phyloP scores from a whole-genome alignment of 37 sponge, comb jelly and placozoan species.

The Cladorhizidae sp. region DNA sequence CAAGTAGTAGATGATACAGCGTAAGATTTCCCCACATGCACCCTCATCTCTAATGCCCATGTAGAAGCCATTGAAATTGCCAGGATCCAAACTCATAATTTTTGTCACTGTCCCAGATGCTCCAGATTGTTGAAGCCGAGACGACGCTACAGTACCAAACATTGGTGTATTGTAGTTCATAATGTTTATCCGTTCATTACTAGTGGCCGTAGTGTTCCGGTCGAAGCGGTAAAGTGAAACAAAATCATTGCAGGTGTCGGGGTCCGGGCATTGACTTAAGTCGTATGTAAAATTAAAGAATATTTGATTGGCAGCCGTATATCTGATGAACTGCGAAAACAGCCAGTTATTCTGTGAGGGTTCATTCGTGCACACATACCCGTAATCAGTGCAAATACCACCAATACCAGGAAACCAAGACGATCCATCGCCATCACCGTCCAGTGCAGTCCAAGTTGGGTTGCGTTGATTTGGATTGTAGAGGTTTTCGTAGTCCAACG shows the following conservation, averaged over 20 bases:
- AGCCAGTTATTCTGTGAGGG: conserved; percentile 16
- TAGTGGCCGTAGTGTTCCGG: not conserved
- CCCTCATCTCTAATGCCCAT: not conserved
- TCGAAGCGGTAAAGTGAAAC: not conserved
- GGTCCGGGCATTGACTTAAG: not conserved
- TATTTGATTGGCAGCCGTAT: not conserved
- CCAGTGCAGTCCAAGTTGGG: not conserved
- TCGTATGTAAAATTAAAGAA: not conserved
- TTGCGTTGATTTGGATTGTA: not conserved
- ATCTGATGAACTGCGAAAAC: conserved; percentile 10
- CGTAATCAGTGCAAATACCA: not conserved
- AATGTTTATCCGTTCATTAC: not conserved
- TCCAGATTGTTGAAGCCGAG: not conserved
- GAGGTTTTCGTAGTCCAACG: not conserved
- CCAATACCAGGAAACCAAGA: not conserved
- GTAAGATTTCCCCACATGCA: not conserved
- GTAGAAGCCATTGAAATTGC: not conserved
- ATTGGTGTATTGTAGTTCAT: not conserved
- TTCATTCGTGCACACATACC: not conserved
- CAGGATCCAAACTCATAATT: not conserved
- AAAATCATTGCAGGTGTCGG: not conserved
- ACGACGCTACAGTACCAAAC: not conserved
- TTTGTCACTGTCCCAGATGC: not conserved
- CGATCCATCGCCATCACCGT: not conserved
- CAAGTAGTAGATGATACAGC: not conserved